A percentile compares a stretch with the other conserved stretches of the same genome.
phyloP scores from a whole-genome alignment of 2,113 vertebrate species.

The Cacatua alba region DNA sequence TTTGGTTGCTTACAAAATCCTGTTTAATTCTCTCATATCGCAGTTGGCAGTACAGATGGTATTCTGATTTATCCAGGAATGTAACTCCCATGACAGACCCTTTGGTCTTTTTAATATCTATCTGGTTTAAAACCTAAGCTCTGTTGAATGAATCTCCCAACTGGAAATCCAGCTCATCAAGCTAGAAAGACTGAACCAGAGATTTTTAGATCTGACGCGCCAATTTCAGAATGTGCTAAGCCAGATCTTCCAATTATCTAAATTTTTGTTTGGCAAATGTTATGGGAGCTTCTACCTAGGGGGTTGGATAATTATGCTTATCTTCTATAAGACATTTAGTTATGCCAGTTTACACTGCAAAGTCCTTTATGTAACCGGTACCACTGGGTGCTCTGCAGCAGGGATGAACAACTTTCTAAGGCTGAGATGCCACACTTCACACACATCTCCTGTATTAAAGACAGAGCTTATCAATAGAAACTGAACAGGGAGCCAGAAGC shows the following conservation, averaged over 20 bases:
- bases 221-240: not conserved
- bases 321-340: not conserved
- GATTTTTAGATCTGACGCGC: not conserved
- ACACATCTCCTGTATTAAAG: not conserved
- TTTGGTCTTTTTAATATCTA: not conserved
- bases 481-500: not conserved
- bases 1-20: not conserved
- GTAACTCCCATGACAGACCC: not conserved
- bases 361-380: not conserved
- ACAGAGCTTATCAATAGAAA: not conserved
- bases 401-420: not conserved
- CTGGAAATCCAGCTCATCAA: not conserved
- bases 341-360: not conserved
- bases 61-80: slow-evolving; percentile 25
- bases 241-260: not conserved
- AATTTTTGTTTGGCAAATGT: not conserved
- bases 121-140: slow-evolving; percentile 22
- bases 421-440: not conserved
- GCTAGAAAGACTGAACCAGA: not conserved
- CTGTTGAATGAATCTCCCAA: not conserved
- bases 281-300: not conserved
- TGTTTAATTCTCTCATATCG: not conserved
- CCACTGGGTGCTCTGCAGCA: not conserved
- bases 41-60: not conserved
- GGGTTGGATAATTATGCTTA: not conserved